These are phyloP conservation scores for Miichthys miiuy DNA, from an alignment of 2,797 vertebrate species.

Conservation along the genomic window DNA sequence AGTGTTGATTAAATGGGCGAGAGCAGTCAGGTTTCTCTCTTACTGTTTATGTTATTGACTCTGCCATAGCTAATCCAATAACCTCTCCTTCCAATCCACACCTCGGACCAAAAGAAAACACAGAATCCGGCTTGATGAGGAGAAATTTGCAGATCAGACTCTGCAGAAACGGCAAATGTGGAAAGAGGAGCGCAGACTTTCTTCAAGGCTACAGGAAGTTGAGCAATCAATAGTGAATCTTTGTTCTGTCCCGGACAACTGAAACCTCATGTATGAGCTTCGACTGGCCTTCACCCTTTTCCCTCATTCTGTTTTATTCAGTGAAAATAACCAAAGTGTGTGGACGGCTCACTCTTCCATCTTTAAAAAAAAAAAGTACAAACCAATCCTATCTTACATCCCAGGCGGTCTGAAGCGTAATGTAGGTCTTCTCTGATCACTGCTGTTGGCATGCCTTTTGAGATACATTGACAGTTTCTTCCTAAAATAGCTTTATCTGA, in stretches of 20 bases:
- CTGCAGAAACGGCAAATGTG: background rate
- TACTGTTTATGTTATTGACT: constrained; percentile 43
- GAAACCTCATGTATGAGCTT: constrained; percentile 2
- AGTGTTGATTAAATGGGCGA: constrained; percentile 40
- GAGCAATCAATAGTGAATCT: constrained; percentile 2
- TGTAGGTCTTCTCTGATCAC: constrained; percentile 73
- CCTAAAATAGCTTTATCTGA: constrained; percentile 79
- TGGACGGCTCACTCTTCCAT: constrained; percentile 23
- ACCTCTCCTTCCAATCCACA: constrained; percentile 12
- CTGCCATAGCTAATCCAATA: constrained; percentile 33
- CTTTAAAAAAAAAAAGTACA: constrained; percentile 39
- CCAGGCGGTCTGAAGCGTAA: constrained; percentile 44
- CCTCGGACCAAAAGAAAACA: constrained; percentile 5
- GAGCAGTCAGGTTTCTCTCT: constrained; percentile 31
- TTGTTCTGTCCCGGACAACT: constrained; percentile 10
- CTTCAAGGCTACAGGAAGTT: constrained; percentile 15
- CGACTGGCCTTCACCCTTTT: constrained; percentile 4
- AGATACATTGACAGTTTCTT: constrained; percentile 74
- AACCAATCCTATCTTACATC: constrained; percentile 48
- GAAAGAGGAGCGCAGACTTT: background rate
- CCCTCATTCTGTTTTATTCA: constrained; percentile 1
- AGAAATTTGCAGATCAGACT: constrained; percentile 1
- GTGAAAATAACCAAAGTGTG: constrained; percentile 21
- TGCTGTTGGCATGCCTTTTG: constrained; percentile 64
- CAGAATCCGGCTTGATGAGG: constrained; percentile 10